Percentiles rank a stretch among this genome's conserved stretches.
phyloP scores from a whole-genome alignment of 2,113 vertebrate species.

The Plecotus auritus region DNA sequence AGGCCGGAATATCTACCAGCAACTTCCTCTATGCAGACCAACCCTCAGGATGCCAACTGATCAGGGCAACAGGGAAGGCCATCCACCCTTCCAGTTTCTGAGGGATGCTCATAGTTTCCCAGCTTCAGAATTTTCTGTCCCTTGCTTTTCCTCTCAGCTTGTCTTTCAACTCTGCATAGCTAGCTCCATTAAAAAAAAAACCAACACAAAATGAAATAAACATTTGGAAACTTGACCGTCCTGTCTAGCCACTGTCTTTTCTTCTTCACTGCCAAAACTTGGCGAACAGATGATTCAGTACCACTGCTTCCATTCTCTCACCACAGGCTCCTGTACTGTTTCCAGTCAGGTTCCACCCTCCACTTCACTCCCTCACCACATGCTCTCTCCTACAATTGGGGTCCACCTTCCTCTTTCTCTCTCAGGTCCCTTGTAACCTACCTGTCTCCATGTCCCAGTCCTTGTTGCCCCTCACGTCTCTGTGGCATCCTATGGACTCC shows the following conservation, averaged over 20 bases:
- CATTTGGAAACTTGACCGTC: background rate
- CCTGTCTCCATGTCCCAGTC: background rate
- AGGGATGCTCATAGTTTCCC: background rate
- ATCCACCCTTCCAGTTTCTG: background rate
- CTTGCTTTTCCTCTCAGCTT: background rate
- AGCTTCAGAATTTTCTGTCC: background rate
- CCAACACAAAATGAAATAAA: constrained; percentile 1
- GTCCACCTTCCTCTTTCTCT: background rate
- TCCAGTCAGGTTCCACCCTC: background rate
- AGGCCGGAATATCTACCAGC: background rate
- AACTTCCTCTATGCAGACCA: constrained; percentile 11
- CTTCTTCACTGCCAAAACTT: background rate
- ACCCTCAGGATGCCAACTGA: background rate
- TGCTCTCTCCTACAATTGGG: background rate
- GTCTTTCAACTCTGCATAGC: background rate
- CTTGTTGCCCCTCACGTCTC: background rate
- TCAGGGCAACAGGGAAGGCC: background rate
- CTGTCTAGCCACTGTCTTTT: background rate
- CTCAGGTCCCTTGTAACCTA: background rate
- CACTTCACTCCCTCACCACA: background rate
- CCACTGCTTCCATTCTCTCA: background rate
- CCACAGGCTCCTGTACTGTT: background rate
- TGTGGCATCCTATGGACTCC: background rate
- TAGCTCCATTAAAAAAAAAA: background rate
- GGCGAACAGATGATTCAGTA: background rate